phyloP scores from a whole-genome alignment of 2,113 vertebrate genomes.

The Steatornis caripensis region DNA sequence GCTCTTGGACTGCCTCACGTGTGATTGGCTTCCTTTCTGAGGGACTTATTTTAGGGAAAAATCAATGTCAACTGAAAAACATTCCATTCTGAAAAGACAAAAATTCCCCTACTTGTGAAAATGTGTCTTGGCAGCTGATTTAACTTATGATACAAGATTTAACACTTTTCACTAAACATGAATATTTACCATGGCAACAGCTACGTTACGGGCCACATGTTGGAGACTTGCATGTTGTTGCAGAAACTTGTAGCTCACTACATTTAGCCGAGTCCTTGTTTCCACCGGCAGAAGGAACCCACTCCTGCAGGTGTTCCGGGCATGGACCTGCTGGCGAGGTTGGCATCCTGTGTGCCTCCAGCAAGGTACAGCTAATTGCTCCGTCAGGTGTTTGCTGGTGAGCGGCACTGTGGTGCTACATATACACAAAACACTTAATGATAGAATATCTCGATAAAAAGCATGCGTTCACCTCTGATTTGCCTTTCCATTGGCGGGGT shows the following conservation, averaged over 20 bases:
- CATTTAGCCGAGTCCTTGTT: conserved; percentile 65
- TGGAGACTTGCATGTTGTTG: conserved; percentile 69
- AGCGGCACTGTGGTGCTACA: accelerated
- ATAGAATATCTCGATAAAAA: background rate
- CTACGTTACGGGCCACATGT: conserved; percentile 70
- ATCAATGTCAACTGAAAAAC: conserved; percentile 68
- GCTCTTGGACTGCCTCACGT: conserved; percentile 68
- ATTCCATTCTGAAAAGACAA: conserved; percentile 74
- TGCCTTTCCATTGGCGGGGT: background rate
- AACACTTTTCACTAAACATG: conserved; percentile 78
- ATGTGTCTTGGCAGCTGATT: conserved; percentile 75
- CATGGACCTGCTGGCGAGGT: background rate
- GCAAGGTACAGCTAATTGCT: background rate
- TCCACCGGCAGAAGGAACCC: conserved; percentile 62
- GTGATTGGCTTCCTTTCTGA: conserved; percentile 71
- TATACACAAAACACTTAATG: background rate
- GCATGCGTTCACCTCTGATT: accelerated
- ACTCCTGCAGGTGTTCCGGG: background rate
- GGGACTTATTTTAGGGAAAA: conserved; percentile 73
- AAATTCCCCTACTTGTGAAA: conserved; percentile 76
- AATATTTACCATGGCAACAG: conserved; percentile 80
- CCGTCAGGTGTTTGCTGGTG: background rate
- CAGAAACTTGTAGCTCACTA: conserved; percentile 66
- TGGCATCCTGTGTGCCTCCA: background rate
- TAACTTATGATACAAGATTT: conserved; percentile 76